Base-by-base conservation (phyloP, 2,888 invertebrate species). In the Tinea semifulvella region DNA sequence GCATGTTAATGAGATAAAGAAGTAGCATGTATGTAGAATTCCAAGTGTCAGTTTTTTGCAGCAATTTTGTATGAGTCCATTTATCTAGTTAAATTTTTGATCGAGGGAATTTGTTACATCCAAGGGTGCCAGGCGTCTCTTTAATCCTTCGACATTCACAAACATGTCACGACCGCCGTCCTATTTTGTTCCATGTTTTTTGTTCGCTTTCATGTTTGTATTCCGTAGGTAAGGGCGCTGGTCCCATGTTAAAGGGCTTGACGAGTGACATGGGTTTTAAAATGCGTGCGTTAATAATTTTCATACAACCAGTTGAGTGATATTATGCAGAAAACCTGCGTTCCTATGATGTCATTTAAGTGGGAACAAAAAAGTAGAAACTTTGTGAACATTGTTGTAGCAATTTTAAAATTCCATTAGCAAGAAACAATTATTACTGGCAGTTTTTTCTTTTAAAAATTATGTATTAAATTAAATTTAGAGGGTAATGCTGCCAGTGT, bases 141-240 rank as follows among this genome's bases (percentile, higher is more conserved):
- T 58, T 65, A 66, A 70, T 67, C 63, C 61, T 48, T 56, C 53
- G 54, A 62, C 64, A 68, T 79, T 74, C 64, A 66, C 58, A 73
- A 66, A 60, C 71, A 52, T 57, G 68, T 72, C 79, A 77, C 76
- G 75, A 60, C 50, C 55, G 52, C 49, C 38, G 20, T n/a, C 13
- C 28, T 31, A 22, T 25, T 45, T 20, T 39, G 45, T 45, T 46
- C 47, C 46, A 46, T 53, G 54, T 54, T 61, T 64, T 65, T 68
- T 65, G 63, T 43, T 42, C 22, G 40, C 14, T 10, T 22, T 22
- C 40, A 22, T 22, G 40, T 36, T 36, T 36, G 16, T 35, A 35
- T 36, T 36, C 36, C 36, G n/a, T 36, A 36, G 40, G 40, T 40
- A 40, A 40, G 40, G 38, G 38, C 38, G 19, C 38, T 2, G 19